phyloP scores from a whole-genome alignment of 1,140 invertebrate species.

The Heliconius congener region DNA sequence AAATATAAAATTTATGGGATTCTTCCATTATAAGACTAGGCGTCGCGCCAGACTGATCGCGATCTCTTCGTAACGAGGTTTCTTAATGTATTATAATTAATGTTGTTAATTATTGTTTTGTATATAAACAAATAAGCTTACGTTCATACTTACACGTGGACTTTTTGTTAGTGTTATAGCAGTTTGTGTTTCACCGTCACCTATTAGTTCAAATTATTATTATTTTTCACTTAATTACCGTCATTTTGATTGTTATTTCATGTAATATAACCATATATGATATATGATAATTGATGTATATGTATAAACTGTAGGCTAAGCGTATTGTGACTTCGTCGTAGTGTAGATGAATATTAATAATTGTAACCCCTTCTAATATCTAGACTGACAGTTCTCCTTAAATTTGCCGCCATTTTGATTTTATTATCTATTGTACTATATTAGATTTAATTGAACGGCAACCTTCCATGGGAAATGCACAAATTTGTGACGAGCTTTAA shows the following conservation, averaged over 20 bases:
- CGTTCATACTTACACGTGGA: slow-evolving; percentile 28
- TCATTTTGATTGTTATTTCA: slow-evolving; percentile 55
- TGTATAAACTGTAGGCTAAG: slow-evolving; percentile 70
- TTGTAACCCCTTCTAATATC: slow-evolving; percentile 57
- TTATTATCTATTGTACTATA: slow-evolving; percentile 57
- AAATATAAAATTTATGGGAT: slow-evolving; percentile 1
- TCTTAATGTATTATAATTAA: slow-evolving; percentile 48
- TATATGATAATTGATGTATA: slow-evolving; percentile 10
- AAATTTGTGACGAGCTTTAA: slow-evolving; percentile 62
- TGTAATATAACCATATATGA: slow-evolving; percentile 71
- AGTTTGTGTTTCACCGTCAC: slow-evolving; percentile 56
- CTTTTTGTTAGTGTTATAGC: slow-evolving; percentile 39
- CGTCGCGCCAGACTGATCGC: slow-evolving; percentile 56
- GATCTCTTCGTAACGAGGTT: slow-evolving; percentile 59
- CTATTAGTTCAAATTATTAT: slow-evolving; percentile 66
- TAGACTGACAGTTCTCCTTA: slow-evolving; percentile 60
- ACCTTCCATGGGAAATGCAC: slow-evolving; percentile 76
- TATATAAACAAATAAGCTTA: slow-evolving; percentile 59
- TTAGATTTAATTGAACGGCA: slow-evolving; percentile 57
- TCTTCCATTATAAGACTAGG: slow-evolving; percentile 8
- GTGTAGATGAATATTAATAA: slow-evolving; percentile 42
- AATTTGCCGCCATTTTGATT: slow-evolving; percentile 31
- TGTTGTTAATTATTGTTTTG: slow-evolving; percentile 72
- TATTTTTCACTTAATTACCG: slow-evolving; percentile 30
- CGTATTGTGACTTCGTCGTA: slow-evolving; percentile 70